Evolutionary conservation across 64 coral and sea anemone species (phyloP), one percentile per base, ranked within the genome.

Genomic region (Porites australiensis): DNA sequence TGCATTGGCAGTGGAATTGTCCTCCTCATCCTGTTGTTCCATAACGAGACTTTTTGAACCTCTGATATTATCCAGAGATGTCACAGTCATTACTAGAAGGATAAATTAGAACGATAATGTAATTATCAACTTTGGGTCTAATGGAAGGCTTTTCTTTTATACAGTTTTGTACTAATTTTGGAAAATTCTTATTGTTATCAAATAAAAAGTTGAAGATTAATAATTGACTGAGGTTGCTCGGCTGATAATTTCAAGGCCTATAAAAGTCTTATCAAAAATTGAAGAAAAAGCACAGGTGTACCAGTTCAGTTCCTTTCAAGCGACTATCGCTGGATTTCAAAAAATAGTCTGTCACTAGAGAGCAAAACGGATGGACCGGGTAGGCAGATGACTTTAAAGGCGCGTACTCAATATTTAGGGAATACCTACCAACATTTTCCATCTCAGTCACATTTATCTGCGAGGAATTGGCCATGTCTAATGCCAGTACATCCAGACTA

Each of bases 381-480:
- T 37, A 37, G 27, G 27, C 27, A 37, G 27, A 37, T 37, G 1
- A 2, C 21, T 72, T 23, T 11, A 27, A 72, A 43, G 23, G 23
- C 8, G n/a, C 3, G 9, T 14, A 48, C 2, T 74, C 11, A 74
- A 12, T 4, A 64, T 19, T 64, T 2, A 64, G 2, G 4, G 13
- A 2, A 64, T 64, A 84, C 47, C 45, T 22, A 84, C 81, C 81
- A 13, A 84, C 7, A 68, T 84, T 84, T 5, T 69, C 43, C 81
- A 68, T 84, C 2, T 84, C 81, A 50, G 81, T 68, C 69, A 19
- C 18, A 68, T 84, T 84, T 50, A 12, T 9, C 8, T 69, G 47
- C 13, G 81, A 68, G 1, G 61, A n/a, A 68, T 84, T 84, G 6
- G 81, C 81, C 62, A 84, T 84, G 16, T 53, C 63, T 63, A 84